Evolutionary conservation across 1,140 invertebrate species (phyloP).

Genomic region (Dinoponera quadriceps): DNA sequence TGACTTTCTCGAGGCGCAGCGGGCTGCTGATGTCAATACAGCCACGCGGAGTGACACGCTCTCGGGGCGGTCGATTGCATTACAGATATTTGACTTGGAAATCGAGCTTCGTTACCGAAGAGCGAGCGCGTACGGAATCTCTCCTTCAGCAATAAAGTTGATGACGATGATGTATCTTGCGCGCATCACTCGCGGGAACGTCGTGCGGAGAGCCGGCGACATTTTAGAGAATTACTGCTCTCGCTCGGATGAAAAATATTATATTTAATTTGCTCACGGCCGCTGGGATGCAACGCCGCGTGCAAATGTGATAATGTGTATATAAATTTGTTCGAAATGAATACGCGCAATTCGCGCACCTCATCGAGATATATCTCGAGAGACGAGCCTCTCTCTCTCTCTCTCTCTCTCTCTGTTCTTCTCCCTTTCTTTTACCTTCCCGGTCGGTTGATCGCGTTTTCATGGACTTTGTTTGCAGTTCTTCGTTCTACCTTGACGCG

Average conservation of each 20-base stretch:
- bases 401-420: no score
- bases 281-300: not conserved
- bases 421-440: not conserved
- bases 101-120: slow-evolving; percentile 51
- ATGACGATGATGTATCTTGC: not conserved
- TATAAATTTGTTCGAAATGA: not conserved
- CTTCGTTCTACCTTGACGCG: not conserved
- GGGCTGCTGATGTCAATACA: slow-evolving; percentile 36
- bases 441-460: slow-evolving; percentile 6
- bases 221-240: slow-evolving; percentile 10
- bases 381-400: not conserved
- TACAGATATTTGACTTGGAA: slow-evolving; percentile 59
- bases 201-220: not conserved
- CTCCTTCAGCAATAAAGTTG: slow-evolving; percentile 40
- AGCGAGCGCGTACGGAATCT: not conserved
- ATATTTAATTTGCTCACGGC: not conserved
- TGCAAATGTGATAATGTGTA: no score
- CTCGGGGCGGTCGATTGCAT: slow-evolving; percentile 48
- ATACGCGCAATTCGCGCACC: not conserved
- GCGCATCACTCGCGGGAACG: not conserved
- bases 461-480: slow-evolving; percentile 3
- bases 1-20: slow-evolving; percentile 10
- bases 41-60: slow-evolving; percentile 47
- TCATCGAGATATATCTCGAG: not conserved
- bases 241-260: not conserved